Evolutionary conservation across 2,113 vertebrate genomes (phyloP).

Genomic region (Mixornis gularis): DNA sequence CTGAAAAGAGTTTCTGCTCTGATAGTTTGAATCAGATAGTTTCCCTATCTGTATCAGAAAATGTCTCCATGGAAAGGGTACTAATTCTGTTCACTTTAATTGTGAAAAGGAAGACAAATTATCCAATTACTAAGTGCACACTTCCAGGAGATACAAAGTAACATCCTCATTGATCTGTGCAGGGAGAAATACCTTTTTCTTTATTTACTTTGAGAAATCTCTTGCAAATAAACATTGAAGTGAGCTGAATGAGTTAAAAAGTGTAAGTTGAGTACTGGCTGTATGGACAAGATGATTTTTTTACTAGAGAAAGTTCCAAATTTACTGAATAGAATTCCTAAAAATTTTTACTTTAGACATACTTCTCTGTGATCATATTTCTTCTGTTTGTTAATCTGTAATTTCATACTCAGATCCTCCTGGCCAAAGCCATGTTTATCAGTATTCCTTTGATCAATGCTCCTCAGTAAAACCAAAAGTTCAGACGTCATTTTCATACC

Average conservation of each 20-base stretch:
- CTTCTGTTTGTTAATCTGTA: background rate
- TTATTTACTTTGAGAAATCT: background rate
- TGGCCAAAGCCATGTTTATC: background rate
- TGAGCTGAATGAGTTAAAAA: slow-evolving; percentile 28
- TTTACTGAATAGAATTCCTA: background rate
- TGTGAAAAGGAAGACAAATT: slow-evolving; percentile 70
- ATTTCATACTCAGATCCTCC: background rate
- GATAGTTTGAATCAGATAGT: slow-evolving; percentile 23
- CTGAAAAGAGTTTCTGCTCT: slow-evolving; percentile 33
- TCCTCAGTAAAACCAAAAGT: background rate
- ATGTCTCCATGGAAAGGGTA: slow-evolving; percentile 23
- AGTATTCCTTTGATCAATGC: background rate
- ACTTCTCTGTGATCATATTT: background rate
- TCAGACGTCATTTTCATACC: background rate
- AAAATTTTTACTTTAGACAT: background rate
- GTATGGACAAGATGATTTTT: background rate
- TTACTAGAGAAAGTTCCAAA: background rate
- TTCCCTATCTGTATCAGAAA: slow-evolving; percentile 34
- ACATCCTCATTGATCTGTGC: slow-evolving; percentile 62
- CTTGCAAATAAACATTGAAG: background rate
- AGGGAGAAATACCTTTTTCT: background rate
- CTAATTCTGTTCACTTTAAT: slow-evolving; percentile 54
- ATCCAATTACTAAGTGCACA: slow-evolving; percentile 59
- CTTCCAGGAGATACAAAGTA: slow-evolving; percentile 59
- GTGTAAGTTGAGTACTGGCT: background rate